These are phyloP conservation scores for Chionoecetes opilio DNA, from an alignment of 1,140 invertebrate species.

Conservation along the genomic window DNA sequence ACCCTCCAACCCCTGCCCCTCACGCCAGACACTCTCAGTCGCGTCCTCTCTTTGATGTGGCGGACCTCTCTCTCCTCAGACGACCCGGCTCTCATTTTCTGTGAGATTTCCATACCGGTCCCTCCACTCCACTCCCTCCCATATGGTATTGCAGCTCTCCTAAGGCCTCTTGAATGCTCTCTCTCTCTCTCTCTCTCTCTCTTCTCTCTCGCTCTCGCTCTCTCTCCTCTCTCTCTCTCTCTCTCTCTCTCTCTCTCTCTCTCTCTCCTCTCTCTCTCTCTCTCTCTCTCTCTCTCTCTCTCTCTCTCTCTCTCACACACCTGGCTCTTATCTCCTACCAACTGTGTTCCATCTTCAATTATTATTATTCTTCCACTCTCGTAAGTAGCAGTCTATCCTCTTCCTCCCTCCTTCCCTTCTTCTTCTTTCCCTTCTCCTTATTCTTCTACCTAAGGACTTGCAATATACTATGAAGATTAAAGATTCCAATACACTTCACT, in stretches of 20 bases:
- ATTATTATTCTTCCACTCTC: not conserved
- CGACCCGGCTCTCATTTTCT: slow-evolving; percentile 8
- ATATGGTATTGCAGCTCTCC: not conserved
- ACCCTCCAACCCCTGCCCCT: not conserved
- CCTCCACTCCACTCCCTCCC: not conserved
- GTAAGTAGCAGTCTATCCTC: not conserved
- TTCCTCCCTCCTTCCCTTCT: not conserved
- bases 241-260: not conserved
- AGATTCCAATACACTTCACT: not conserved
- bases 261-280: not conserved
- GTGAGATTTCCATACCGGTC: not conserved
- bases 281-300: too few species aligned
- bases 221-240: not conserved
- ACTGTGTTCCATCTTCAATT: not conserved
- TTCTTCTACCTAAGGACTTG: not conserved
- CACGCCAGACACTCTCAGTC: not conserved
- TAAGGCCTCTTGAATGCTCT: not conserved
- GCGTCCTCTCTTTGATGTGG: not conserved
- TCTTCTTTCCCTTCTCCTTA: not conserved
- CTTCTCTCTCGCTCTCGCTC: too few species aligned
- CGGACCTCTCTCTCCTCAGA: not conserved
- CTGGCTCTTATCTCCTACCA: not conserved
- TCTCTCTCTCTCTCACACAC: not conserved
- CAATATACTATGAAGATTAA: too few species aligned
- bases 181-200: not conserved